A percentile compares a stretch with the other conserved stretches of the same genome.
Conservation (phyloP, 1,140 invertebrate genomes). For the Stegodyphus mimosarum region DNA sequence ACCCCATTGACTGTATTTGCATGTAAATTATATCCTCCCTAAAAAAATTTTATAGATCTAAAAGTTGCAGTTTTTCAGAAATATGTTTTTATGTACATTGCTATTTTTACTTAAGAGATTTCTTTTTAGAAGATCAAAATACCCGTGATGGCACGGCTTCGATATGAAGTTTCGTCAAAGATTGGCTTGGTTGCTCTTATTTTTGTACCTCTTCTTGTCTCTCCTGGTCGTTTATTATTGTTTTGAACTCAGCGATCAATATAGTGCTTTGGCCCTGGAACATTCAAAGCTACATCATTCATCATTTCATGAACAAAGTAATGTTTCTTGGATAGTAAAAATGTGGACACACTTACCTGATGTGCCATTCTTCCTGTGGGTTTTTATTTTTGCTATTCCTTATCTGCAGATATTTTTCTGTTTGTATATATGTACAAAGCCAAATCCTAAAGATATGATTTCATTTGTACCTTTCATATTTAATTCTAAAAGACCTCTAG, state of each 20-base stretch:
- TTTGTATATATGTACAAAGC: slow-evolving; percentile 47
- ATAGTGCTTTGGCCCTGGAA: slow-evolving; percentile 28
- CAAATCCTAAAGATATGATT: slow-evolving; percentile 24
- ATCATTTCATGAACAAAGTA: background rate
- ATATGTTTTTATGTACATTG: no score
- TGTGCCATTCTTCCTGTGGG: slow-evolving; percentile 30
- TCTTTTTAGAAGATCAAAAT: background rate
- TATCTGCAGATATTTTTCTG: slow-evolving; percentile 51
- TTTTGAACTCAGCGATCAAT: slow-evolving; percentile 46
- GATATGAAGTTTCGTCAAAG: slow-evolving; percentile 51
- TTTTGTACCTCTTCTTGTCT: slow-evolving; percentile 29
- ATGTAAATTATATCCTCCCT: no score
- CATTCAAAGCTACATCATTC: slow-evolving; percentile 47
- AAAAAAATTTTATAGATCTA: no score
- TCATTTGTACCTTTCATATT: background rate
- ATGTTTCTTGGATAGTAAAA: slow-evolving; percentile 1
- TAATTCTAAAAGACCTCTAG: no score
- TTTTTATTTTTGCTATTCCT: slow-evolving; percentile 34
- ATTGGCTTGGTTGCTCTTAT: slow-evolving; percentile 48
- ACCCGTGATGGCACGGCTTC: slow-evolving; percentile 33
- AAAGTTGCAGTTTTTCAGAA: no score
- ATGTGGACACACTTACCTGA: slow-evolving; percentile 30
- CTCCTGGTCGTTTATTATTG: slow-evolving; percentile 34
- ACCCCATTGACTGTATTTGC: no score
- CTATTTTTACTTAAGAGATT: no score